phyloP scores from a whole-genome alignment of 2,888 invertebrate species.

The Drosophila eohydei region DNA sequence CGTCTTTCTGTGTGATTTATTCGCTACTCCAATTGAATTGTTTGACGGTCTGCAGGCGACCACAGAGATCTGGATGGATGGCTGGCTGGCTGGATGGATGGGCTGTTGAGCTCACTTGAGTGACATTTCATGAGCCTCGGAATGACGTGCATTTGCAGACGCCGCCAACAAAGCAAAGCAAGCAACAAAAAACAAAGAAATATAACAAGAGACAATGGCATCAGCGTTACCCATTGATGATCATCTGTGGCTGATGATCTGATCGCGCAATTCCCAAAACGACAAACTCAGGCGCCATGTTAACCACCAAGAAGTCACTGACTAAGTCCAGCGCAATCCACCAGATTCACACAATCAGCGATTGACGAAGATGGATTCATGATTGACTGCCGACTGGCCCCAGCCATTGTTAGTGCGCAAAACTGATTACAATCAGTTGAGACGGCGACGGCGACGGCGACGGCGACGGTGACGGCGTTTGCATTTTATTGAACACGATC shows the following conservation, averaged over 20 bases:
- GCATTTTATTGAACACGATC: conserved; percentile 78
- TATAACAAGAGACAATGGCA: conserved; percentile 47
- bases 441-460: conserved; percentile 36
- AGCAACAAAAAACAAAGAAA: conserved; percentile 4
- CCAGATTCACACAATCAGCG: conserved; percentile 34
- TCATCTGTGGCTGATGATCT: conserved; percentile 72
- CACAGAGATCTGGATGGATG: conserved; percentile 31
- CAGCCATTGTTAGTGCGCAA: conserved; percentile 70
- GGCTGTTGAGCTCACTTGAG: conserved; percentile 72
- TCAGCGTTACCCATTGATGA: conserved; percentile 63
- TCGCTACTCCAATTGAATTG: conserved; percentile 85
- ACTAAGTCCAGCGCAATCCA: conserved; percentile 44
- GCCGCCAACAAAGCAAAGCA: conserved; percentile 53
- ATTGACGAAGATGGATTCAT: conserved; percentile 79
- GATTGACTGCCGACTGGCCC: conserved; percentile 51
- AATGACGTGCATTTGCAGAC: conserved; percentile 83
- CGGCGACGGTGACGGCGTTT: conserved; percentile 51
- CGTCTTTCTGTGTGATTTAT: conserved; percentile 83
- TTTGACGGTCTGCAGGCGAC: conserved; percentile 74
- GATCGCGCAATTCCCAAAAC: conserved; percentile 82
- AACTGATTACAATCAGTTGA: conserved; percentile 65
- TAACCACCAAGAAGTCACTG: conserved; percentile 73
- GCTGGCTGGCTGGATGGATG: conserved; percentile 21
- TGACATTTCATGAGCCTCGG: conserved; percentile 84
- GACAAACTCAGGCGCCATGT: conserved; percentile 85